Evolutionary conservation across 2,797 vertebrate genomes (phyloP), one percentile per base, ranked within the genome.

Genomic region (Pampus argenteus): DNA sequence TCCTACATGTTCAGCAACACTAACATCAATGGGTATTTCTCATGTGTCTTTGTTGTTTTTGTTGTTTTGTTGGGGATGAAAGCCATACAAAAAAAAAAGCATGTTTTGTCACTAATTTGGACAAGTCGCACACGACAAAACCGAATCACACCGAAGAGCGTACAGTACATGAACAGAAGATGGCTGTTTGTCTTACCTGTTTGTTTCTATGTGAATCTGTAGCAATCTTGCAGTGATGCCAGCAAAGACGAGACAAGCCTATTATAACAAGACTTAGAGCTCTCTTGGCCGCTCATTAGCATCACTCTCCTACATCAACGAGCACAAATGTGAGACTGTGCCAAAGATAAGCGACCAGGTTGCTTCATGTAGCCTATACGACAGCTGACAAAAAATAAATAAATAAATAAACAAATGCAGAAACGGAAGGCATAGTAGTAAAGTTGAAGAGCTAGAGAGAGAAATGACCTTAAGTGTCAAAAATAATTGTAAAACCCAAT

Each of bases 31-130:
- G 91, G 90, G 89, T 90, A 89, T 90, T 88, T 92, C 86, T 92
- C 92, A 93, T 90, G 78, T 66, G 82, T 94, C 93, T 94, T 89
- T 89, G 93, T 94, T 95, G 92, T 95, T 90, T 89, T 79, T 69
- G 83, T 92, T 87, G 78, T 90, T 91, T 95, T 95, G 97, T 91
- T 96, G 96, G 96, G 97, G 96, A 97, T 96, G 96, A 95, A 98
- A 98, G 97, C 97, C 97, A 99, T 98, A 98, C 94, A 87, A 78
- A 84, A 96, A 81, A 79, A 29, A 54, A 55, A 55, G 76, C 80
- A 88, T 86, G 82, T 84, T 87, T 92, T 88, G 90, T 79, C 76
- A 84, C 87, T 88, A 85, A 93, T 86, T 78, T 75, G 86, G 81
- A 91, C 81, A 71, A 84, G 78, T 71, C 17, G 70, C 74, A 78